Conservation (phyloP, 2,888 invertebrate species). For the Scaeva pyrastri region DNA sequence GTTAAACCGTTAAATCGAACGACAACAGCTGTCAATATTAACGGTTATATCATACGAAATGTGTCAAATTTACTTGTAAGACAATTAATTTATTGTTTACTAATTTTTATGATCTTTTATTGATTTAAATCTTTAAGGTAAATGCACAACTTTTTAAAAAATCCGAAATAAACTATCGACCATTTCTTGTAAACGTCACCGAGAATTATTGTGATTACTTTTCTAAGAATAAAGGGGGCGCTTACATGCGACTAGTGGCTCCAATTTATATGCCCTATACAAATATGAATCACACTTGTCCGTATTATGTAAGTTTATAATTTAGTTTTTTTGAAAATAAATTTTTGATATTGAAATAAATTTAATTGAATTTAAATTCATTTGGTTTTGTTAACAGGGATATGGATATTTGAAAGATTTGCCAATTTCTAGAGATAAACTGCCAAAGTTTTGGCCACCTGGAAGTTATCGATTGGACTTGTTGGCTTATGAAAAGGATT, state of each 20-base stretch:
- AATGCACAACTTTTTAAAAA: constrained; percentile 29
- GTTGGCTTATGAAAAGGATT: background rate
- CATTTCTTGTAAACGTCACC: constrained; percentile 26
- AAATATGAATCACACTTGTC: constrained; percentile 55
- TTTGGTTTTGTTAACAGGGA: background rate
- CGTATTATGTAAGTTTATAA: constrained; percentile 34
- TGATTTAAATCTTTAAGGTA: background rate
- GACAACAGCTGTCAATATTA: constrained; percentile 30
- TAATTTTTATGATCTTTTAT: background rate
- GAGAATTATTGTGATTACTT: constrained; percentile 44
- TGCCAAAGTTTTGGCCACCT: constrained; percentile 16
- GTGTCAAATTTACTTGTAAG: constrained; percentile 25
- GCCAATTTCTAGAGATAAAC: background rate
- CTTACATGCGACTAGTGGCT: constrained; percentile 16
- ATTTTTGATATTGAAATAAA: background rate
- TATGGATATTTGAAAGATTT: constrained; percentile 12
- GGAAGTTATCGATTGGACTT: constrained; percentile 7
- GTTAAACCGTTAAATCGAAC: constrained; percentile 36
- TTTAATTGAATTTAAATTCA: background rate
- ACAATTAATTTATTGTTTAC: background rate
- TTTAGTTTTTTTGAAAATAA: background rate
- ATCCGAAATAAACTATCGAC: background rate
- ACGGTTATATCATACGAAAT: constrained; percentile 1
- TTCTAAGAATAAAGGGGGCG: constrained; percentile 22
- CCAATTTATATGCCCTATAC: constrained; percentile 29